Evolutionary conservation across 1,140 invertebrate species (phyloP), one percentile per base, ranked within the genome.

Genomic region (Drosophila setifemur): DNA sequence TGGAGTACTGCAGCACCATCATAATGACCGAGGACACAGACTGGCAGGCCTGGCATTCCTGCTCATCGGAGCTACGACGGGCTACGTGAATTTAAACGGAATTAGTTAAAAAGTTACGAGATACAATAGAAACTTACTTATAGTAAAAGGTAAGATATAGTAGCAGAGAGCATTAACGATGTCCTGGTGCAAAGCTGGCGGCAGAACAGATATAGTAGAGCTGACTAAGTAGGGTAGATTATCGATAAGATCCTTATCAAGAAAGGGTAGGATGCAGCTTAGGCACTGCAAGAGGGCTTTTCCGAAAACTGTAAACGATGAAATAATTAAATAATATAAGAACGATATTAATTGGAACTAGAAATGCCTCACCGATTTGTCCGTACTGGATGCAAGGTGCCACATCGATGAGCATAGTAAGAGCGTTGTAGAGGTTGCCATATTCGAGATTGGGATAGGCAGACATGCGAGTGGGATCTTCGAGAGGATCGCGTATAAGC

Each of bases 1-100:
- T 95, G 3, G 97, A 98, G 90, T 99, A 98, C 89, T 99, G 98
- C 88, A 99, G 96, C 9, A 99, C 95, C 93, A 99, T 96, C 95
- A 99, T 99, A 28, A 99, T 95, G 43, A 99, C 96, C 8, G 97
- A 96, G 7, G 98, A 95, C 4, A 98, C 95, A 4, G 97, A 98
- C 85, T 97, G 96, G 73, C 94, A 95, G 4, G 97, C 96, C 90
- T 98, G 97, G 76, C 95, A 96, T 78, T 96, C 94, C 63, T 93
- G 93, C 74, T 94, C 93, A 29, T 94, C 93, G 18, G 78, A 44
- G 31, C 78, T 93, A 73, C 93, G 93, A 40, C 95, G 93, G 5
- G 93, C 95, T 95, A 70, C 37, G 90, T 26, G 2, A 91, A 57
- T 3, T 23, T 57, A 61, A 61, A 39, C 7, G 21, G 12, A 40